These are phyloP conservation scores for Euzetes globulus DNA, from an alignment of 2,888 invertebrate genomes.

Conservation along the genomic window DNA sequence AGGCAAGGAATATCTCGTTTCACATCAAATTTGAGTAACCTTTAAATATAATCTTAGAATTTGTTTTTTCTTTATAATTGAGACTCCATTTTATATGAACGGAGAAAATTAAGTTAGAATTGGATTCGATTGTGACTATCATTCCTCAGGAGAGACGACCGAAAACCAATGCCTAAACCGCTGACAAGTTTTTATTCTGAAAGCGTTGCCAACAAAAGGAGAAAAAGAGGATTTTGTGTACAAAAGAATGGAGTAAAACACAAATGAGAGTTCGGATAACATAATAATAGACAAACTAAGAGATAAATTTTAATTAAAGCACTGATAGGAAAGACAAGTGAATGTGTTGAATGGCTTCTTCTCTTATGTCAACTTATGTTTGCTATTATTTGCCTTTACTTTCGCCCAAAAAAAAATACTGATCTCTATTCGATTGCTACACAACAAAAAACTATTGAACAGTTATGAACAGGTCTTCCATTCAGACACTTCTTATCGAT, in stretches of 20 bases:
- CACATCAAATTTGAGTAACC: too few species aligned
- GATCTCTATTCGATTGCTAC: too few species aligned
- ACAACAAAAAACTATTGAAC: too few species aligned
- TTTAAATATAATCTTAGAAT: background rate
- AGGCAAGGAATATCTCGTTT: background rate
- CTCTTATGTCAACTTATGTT: background rate
- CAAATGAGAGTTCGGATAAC: background rate
- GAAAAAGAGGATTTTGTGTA: background rate
- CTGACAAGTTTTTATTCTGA: background rate
- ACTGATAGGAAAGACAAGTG: background rate
- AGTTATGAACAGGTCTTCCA: too few species aligned
- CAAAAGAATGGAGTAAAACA: background rate
- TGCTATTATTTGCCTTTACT: background rate
- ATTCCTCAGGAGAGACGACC: background rate
- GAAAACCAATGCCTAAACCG: background rate
- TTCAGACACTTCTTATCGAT: too few species aligned
- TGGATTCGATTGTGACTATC: background rate
- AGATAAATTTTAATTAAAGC: conserved; percentile 14
- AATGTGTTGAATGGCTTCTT: background rate
- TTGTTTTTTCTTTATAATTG: background rate
- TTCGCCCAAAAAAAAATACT: background rate
- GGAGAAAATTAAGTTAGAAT: background rate
- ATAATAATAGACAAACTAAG: background rate
- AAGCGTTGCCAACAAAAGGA: background rate
- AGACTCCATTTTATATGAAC: background rate